A percentile compares a stretch with the other conserved stretches of the same genome.
Conservation (phyloP, 2,888 invertebrate species). For the Apamea epomidion region DNA sequence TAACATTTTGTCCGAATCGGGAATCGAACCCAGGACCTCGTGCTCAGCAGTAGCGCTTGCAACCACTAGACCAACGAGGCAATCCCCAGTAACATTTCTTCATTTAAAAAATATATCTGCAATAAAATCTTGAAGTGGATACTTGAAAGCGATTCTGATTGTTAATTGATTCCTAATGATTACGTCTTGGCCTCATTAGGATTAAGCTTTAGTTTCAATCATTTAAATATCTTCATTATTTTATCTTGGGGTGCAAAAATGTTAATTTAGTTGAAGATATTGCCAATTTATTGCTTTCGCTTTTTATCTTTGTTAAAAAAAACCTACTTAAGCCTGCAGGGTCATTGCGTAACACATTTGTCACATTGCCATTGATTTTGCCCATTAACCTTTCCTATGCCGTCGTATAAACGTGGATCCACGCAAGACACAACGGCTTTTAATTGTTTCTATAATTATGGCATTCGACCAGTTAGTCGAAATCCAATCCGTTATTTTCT, state of each 20-base stretch:
- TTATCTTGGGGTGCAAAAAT: not conserved
- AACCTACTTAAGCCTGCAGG: too few relatives aligned
- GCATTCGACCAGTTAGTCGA: too few relatives aligned
- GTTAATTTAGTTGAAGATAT: not conserved
- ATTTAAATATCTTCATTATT: slow-evolving; percentile 24
- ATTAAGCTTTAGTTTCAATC: slow-evolving; percentile 7
- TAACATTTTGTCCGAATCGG: not conserved
- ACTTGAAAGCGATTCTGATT: slow-evolving; percentile 48
- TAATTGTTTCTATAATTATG: too few relatives aligned
- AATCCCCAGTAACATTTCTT: not conserved
- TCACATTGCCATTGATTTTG: too few relatives aligned
- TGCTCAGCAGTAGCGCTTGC: not conserved
- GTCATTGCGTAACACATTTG: too few relatives aligned
- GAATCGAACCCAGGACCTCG: not conserved
- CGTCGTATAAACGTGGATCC: too few relatives aligned
- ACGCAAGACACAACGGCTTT: too few relatives aligned
- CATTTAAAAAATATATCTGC: slow-evolving; percentile 5
- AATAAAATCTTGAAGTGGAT: slow-evolving; percentile 22
- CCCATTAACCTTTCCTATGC: too few relatives aligned
- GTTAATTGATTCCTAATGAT: slow-evolving; percentile 40
- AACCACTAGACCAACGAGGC: not conserved
- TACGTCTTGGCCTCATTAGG: slow-evolving; percentile 8
- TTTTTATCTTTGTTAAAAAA: not conserved
- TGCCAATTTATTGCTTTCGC: not conserved
- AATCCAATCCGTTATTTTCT: too few relatives aligned